These are phyloP conservation scores for Drosophila jambulina DNA, from an alignment of 1,140 invertebrate species.

Conservation along the genomic window DNA sequence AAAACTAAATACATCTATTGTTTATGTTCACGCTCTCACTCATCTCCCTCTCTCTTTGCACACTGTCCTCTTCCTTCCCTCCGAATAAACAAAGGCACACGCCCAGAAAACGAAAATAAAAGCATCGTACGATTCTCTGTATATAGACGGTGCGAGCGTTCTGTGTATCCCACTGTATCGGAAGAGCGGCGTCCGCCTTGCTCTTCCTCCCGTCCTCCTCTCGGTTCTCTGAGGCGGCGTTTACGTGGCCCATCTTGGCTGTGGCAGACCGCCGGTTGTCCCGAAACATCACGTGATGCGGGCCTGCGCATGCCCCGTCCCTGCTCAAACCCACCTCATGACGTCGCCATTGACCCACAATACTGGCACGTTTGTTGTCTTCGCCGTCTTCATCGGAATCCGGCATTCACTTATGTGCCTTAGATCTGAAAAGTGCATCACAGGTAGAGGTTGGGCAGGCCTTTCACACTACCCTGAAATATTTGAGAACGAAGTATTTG, in stretches of 20 bases:
- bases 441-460: slow-evolving; percentile 6
- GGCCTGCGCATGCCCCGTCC: slow-evolving; percentile 60
- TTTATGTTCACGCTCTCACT: slow-evolving; percentile 19
- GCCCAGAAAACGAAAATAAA: slow-evolving; percentile 42
- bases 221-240: slow-evolving; percentile 22
- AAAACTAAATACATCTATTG: slow-evolving; percentile 42
- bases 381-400: slow-evolving; percentile 25
- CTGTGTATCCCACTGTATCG: slow-evolving; percentile 27
- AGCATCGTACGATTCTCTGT: slow-evolving; percentile 69
- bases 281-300: slow-evolving; percentile 72
- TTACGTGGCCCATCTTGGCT: slow-evolving; percentile 66
- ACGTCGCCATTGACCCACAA: slow-evolving; percentile 65
- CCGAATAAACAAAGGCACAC: slow-evolving; percentile 49
- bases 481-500: neutral
- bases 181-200: slow-evolving; percentile 10
- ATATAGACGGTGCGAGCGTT: slow-evolving; percentile 37
- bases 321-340: slow-evolving; percentile 2
- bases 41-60: neutral
- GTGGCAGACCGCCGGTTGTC: slow-evolving; percentile 34
- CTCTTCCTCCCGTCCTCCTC: neutral
- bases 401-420: slow-evolving; percentile 30
- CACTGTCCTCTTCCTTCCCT: neutral
- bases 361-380: slow-evolving; percentile 4
- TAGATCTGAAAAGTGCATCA: slow-evolving; percentile 55
- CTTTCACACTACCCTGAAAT: slow-evolving; percentile 1